phyloP scores from a whole-genome alignment of 35 echinoderm and acorn worm species.

The Strongylocentrotus purpuratus region DNA sequence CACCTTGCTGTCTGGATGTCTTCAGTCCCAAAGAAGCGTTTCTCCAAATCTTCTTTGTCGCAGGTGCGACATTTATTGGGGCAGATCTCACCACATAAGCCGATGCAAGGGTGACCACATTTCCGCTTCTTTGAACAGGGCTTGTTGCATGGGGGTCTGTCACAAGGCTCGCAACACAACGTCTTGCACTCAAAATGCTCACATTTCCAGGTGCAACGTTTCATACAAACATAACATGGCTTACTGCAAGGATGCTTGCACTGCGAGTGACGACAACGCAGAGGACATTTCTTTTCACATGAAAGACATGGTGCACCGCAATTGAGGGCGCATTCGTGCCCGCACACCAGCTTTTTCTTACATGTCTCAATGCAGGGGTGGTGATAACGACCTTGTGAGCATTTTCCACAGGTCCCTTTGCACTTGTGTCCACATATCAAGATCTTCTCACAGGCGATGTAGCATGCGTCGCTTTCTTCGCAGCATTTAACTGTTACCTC shows the following conservation, averaged over 20 bases:
- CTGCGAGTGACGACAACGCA: slow-evolving; percentile 73
- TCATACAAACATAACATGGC: slow-evolving; percentile 64
- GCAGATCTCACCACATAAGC: slow-evolving; percentile 71
- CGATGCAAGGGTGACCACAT: slow-evolving; percentile 71
- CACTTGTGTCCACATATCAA: slow-evolving; percentile 79
- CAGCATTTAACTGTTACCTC: slow-evolving; percentile 65
- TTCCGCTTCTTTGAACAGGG: slow-evolving; percentile 42
- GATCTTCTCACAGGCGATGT: slow-evolving; percentile 31
- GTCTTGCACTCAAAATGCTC: slow-evolving; percentile 45
- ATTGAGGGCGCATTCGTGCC: slow-evolving; percentile 66
- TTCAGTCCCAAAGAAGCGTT: slow-evolving; percentile 70
- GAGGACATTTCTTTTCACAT: slow-evolving; percentile 71
- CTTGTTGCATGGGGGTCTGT: slow-evolving; percentile 48
- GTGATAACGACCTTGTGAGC: background rate
- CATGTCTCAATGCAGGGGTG: slow-evolving; percentile 58
- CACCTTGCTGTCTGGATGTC: slow-evolving; percentile 52
- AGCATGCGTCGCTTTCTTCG: slow-evolving; percentile 49
- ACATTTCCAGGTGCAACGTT: slow-evolving; percentile 74
- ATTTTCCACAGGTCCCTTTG: slow-evolving; percentile 23
- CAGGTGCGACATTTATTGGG: slow-evolving; percentile 71
- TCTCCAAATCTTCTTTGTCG: slow-evolving; percentile 57
- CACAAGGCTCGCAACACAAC: slow-evolving; percentile 69
- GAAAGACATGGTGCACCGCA: slow-evolving; percentile 80
- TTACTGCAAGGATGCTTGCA: slow-evolving; percentile 71
- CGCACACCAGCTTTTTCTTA: slow-evolving; percentile 67